These are phyloP conservation scores for Echinometra lucunter DNA, from an alignment of 53 echinoderm and acorn worm genomes.

Conservation along the genomic window DNA sequence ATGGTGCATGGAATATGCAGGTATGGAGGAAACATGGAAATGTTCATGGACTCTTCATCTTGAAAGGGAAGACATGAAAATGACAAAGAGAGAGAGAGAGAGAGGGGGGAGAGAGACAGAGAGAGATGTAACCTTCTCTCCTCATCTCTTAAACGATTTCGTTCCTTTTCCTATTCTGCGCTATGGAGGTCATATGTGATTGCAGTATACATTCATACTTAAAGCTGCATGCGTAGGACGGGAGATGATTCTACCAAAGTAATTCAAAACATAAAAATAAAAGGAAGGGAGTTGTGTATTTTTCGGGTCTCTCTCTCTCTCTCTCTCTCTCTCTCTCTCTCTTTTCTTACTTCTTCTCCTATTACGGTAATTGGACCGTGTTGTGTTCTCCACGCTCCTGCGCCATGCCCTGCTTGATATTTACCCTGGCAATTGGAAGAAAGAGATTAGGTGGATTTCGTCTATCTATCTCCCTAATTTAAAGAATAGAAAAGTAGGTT, in stretches of 20 bases:
- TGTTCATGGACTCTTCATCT: not conserved
- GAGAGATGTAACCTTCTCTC: not conserved
- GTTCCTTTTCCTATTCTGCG: not conserved
- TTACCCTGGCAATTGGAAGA: conserved; percentile 31
- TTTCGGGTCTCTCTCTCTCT: conserved; percentile 1
- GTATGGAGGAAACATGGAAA: not conserved
- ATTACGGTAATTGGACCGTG: conserved; percentile 44
- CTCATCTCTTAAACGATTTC: not conserved
- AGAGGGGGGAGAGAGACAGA: too few relatives aligned
- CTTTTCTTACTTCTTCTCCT: conserved; percentile 51
- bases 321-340: too few relatives aligned
- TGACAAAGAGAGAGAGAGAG: not conserved
- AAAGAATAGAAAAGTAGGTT: conserved; percentile 38
- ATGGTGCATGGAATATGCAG: conserved; percentile 5
- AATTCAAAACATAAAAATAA: not conserved
- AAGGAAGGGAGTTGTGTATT: not conserved
- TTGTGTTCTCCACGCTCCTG: conserved; percentile 5
- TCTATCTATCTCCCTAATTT: conserved; percentile 60
- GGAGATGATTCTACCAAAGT: not conserved
- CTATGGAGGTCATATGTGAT: conserved; percentile 13
- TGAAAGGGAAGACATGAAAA: not conserved
- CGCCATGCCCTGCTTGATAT: conserved; percentile 22
- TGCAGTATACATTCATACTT: not conserved
- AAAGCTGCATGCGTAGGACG: not conserved
- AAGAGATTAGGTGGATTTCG: conserved; percentile 34